Conservation (phyloP, 1,140 invertebrate species). For the Leguminivora glycinivorella region DNA sequence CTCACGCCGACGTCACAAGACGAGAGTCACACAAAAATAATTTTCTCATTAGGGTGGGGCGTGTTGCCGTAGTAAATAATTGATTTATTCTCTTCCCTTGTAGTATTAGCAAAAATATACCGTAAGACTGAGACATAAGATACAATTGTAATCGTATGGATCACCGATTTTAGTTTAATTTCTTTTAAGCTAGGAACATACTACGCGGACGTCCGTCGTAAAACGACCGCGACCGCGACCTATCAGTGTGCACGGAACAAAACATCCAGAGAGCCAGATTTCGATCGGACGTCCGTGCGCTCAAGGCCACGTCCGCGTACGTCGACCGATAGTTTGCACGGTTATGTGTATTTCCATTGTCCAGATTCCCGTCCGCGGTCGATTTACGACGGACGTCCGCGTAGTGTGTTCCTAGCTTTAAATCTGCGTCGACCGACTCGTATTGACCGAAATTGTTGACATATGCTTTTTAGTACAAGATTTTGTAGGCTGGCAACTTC, state of each 20-base stretch:
- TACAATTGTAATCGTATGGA: neutral
- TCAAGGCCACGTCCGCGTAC: too few species aligned
- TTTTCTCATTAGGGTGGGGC: constrained; percentile 21
- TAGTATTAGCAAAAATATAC: neutral
- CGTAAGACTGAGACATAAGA: neutral
- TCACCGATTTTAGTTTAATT: neutral
- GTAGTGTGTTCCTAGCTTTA: too few species aligned
- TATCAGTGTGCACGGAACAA: too few species aligned
- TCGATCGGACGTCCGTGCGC: too few species aligned
- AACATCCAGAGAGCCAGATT: too few species aligned
- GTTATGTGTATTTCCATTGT: too few species aligned
- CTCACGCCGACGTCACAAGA: neutral
- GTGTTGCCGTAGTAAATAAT: constrained; percentile 17
- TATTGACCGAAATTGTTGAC: neutral
- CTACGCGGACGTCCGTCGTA: too few species aligned
- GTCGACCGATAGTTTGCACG: too few species aligned
- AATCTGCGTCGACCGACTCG: constrained; percentile 16
- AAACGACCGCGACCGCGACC: too few species aligned
- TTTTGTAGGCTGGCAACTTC: neutral
- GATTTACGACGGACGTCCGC: too few species aligned
- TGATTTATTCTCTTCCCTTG: neutral
- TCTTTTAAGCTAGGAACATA: too few species aligned
- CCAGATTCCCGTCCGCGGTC: too few species aligned
- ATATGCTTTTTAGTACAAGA: neutral
- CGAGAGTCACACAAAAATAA: constrained; percentile 28